Evolutionary conservation across 2,888 invertebrate genomes (phyloP), one percentile per base, ranked within the genome.

Genomic region (Tipula vernalis): DNA sequence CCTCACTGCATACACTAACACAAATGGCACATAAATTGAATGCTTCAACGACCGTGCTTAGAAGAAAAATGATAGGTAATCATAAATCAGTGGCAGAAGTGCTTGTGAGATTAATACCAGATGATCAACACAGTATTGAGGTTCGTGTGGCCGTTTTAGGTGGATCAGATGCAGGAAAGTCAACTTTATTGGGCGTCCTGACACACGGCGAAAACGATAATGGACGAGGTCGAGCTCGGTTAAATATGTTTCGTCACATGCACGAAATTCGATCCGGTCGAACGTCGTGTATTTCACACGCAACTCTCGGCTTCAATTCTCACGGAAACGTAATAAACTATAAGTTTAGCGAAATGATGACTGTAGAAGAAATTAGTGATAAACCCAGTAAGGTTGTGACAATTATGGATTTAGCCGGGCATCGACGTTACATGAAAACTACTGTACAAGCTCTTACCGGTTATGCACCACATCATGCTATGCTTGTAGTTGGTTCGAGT

Each of bases 131-230:
- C 89, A 96, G 95, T 87, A 95, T 98, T 86, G 99, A 99, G 91
- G 93, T 99, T 83, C 93, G 98, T 87, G 95, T 98, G 4, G 98
- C 98, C 0, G 98, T 99, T 44, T 94, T 98, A 90, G 99, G 99
- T 0, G 97, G 97, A 89, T 98, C 98, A 88, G 98, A 98, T 92
- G 98, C 97, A 1, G 99, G 99, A n/a, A 99, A 99, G 91, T 98
- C 98, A 5, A 99, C 99, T 0, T 93, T 99, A 44, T 93, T 99
- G 42, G 99, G 99, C 12, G 99, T 99, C 0, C 92, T 99, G 42
- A 99, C 99, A 0, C 98, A 99, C 92, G 98, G 99, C 39, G 97
- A 97, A 91, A 92, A 98, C 87, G 99, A 99, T 91, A 99, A 99
- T 92, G 99, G 99, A 0, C 93, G 97, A 87, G 99, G 99, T 5